Evolutionary conservation across 1,140 invertebrate species (phyloP).

Genomic region (Drosophila varians): DNA sequence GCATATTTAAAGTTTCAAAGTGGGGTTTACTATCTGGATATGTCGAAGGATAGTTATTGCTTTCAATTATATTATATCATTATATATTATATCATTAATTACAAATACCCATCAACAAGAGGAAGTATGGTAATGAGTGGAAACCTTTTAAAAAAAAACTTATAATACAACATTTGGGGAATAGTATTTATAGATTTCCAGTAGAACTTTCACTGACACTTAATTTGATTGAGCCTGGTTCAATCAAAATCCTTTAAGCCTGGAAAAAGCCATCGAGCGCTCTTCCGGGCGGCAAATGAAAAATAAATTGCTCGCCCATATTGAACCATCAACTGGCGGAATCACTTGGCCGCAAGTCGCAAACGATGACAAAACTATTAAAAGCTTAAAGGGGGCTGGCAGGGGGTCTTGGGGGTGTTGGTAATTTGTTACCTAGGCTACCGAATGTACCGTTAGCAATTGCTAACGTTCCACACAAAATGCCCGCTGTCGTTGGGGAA

Average conservation of each 20-base stretch:
- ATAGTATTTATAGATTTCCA: too few species aligned
- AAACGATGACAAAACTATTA: slow-evolving; percentile 59
- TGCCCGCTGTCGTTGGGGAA: slow-evolving; percentile 40
- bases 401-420: slow-evolving; percentile 1
- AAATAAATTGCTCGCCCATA: slow-evolving; percentile 12
- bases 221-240: slow-evolving; percentile 16
- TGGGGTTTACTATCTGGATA: neutral
- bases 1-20: slow-evolving; percentile 13
- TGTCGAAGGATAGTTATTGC: neutral
- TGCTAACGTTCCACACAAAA: slow-evolving; percentile 19
- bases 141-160: too few species aligned
- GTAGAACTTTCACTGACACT: neutral
- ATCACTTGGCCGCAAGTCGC: slow-evolving; percentile 33
- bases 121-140: too few species aligned
- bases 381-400: slow-evolving; percentile 23
- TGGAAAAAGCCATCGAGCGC: slow-evolving; percentile 18
- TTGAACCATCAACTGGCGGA: slow-evolving; percentile 16
- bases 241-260: neutral
- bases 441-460: slow-evolving; percentile 22
- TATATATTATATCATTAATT: neutral
- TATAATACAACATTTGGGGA: neutral
- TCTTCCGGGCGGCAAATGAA: slow-evolving; percentile 11
- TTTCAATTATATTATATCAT: neutral
- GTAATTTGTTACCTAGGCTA: slow-evolving; percentile 50
- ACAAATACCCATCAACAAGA: neutral